Evolutionary conservation across 2,888 invertebrate genomes (phyloP), one percentile per base, ranked within the genome.

Genomic region (Eulithis testata): DNA sequence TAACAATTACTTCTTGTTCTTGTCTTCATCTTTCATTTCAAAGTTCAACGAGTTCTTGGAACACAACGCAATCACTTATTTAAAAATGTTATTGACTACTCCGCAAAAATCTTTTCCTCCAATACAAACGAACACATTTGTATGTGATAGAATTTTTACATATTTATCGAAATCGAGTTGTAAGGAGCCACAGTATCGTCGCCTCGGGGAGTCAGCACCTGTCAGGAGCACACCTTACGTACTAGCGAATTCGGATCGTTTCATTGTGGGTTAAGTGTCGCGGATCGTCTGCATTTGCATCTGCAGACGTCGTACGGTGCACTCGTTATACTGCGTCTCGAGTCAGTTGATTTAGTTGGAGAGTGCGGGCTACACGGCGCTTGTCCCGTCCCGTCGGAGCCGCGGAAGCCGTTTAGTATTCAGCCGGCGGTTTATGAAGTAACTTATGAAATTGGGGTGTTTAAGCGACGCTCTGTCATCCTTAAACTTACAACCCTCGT

Each of bases 261-360:
- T 43, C 49, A 56, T 45, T 45, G 60, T 49, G 45, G 9, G 7
- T 31, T 37, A 27, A 43, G 54, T 31, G 27, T 14, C 40, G n/a
- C 21, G 11, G 8, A n/a, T 49, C 37, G 47, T 51, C 55, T 70
- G 74, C 74, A 73, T 75, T 78, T 77, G 76, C 77, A 75, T 75
- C 70, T 73, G 72, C 67, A 64, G 74, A 71, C 73, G 73, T 71
- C 68, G 5, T 9, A 31, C 8, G 11, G 12, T 4, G 21, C 2
- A 21, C 21, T 21, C 21, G 21, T 21, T 45, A 31, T 12, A 31
- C 45, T 47, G 31, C 6, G 36, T 4, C 45, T 4, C 54, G 66
- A 62, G 82, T 79, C 75, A 65, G 71, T 66, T 73, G 74, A 77
- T 79, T 78, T 75, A 76, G 21, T 70, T 75, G 6, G 50, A 8